phyloP scores from a whole-genome alignment of 2,888 invertebrate genomes.

The Hylaea fasciaria region DNA sequence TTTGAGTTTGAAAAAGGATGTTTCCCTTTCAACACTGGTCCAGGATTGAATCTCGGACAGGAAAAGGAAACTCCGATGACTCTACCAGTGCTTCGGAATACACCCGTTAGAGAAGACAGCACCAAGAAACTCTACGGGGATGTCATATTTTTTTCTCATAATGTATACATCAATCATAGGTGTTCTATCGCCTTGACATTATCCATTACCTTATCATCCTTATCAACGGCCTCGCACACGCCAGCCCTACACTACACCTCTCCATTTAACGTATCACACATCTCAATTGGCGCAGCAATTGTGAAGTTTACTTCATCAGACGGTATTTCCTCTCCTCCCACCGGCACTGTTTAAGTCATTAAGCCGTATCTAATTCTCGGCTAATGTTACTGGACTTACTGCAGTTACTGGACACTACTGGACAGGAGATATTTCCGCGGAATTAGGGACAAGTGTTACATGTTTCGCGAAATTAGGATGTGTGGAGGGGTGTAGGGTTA shows the following conservation, averaged over 20 bases:
- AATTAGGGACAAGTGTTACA: slow-evolving; percentile 26
- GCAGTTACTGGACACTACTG: no score
- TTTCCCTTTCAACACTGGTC: no score
- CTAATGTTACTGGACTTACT: neutral
- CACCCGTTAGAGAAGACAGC: no score
- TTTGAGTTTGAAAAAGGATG: no score
- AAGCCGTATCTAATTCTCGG: slow-evolving; percentile 29
- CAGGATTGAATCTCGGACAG: no score
- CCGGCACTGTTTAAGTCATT: slow-evolving; percentile 43
- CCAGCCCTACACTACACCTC: slow-evolving; percentile 15
- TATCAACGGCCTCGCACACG: neutral
- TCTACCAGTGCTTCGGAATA: no score
- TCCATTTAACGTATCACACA: slow-evolving; percentile 36
- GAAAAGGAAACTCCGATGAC: no score
- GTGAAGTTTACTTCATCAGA: slow-evolving; percentile 73
- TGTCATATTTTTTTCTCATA: no score
- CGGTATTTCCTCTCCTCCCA: slow-evolving; percentile 73
- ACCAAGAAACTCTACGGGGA: no score
- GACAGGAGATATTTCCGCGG: slow-evolving; percentile 22
- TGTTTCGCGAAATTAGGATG: slow-evolving; percentile 17
- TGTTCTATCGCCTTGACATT: neutral
- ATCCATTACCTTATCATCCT: neutral
- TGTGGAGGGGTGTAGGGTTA: slow-evolving; percentile 9
- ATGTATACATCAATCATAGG: no score
- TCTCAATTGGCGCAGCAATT: slow-evolving; percentile 35